Evolutionary conservation across 2,888 invertebrate genomes (phyloP).

Genomic region (Cinara cedri): DNA sequence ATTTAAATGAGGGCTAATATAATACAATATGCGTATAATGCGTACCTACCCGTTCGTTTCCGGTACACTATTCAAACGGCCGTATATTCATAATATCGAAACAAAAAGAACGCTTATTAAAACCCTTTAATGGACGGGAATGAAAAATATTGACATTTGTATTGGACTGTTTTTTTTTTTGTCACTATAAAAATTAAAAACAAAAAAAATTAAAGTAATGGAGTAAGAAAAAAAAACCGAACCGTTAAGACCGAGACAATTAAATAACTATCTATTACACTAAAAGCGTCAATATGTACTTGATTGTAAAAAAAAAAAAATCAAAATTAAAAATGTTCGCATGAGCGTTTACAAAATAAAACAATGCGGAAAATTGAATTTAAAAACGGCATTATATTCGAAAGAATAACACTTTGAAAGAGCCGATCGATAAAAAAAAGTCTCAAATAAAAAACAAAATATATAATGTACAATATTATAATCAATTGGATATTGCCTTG

Average conservation of each 20-base stretch:
- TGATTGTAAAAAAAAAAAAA: no score
- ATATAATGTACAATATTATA: no score
- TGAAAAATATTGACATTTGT: slow-evolving; percentile 9
- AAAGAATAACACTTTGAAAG: no score
- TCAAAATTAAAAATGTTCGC: neutral
- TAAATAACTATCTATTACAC: neutral
- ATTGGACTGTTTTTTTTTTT: slow-evolving; percentile 16
- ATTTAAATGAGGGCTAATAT: neutral
- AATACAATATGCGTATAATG: neutral
- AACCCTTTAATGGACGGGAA: neutral
- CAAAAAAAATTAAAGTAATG: neutral
- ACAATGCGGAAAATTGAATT: neutral
- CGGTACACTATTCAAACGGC: neutral
- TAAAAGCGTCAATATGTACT: neutral
- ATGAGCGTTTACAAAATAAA: neutral
- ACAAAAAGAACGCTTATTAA: slow-evolving; percentile 12
- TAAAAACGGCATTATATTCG: neutral
- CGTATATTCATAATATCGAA: neutral
- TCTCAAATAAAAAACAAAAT: no score
- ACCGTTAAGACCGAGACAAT: no score
- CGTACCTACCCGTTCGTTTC: neutral
- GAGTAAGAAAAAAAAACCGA: neutral
- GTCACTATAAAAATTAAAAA: neutral
- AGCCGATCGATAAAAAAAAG: no score
- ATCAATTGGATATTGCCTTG: no score